Conservation (phyloP, 2,888 invertebrate genomes). For the Argynnis bischoffii region DNA sequence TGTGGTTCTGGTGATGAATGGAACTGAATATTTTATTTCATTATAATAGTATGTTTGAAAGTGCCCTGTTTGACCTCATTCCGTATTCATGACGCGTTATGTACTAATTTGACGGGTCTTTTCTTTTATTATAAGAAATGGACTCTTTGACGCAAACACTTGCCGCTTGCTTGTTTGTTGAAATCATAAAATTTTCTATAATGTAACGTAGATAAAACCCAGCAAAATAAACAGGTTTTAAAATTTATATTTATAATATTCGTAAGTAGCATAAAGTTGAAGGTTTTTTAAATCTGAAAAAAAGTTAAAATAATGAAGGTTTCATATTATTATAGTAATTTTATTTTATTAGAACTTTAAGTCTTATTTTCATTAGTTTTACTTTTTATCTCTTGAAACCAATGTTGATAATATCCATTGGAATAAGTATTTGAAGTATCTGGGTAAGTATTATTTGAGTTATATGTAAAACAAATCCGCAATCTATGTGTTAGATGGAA, state of each 20-base stretch:
- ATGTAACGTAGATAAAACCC: constrained; percentile 16
- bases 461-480: background rate
- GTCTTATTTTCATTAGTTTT: no score
- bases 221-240: background rate
- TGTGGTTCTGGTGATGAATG: constrained; percentile 71
- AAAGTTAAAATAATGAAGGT: no score
- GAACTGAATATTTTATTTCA: constrained; percentile 79
- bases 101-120: constrained; percentile 79
- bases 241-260: no score
- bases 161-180: constrained; percentile 51
- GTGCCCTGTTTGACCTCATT: constrained; percentile 80
- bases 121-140: constrained; percentile 71
- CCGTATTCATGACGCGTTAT: constrained; percentile 76
- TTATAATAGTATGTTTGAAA: constrained; percentile 74
- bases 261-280: no score
- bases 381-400: no score
- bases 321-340: no score
- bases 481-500: background rate
- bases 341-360: no score
- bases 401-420: no score
- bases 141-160: constrained; percentile 65
- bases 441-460: no score
- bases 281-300: no score
- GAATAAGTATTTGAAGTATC: no score
- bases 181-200: constrained; percentile 47